Evolutionary conservation across 1,140 invertebrate species (phyloP), one percentile per base, ranked within the genome.

Genomic region (Drosophila auraria): DNA sequence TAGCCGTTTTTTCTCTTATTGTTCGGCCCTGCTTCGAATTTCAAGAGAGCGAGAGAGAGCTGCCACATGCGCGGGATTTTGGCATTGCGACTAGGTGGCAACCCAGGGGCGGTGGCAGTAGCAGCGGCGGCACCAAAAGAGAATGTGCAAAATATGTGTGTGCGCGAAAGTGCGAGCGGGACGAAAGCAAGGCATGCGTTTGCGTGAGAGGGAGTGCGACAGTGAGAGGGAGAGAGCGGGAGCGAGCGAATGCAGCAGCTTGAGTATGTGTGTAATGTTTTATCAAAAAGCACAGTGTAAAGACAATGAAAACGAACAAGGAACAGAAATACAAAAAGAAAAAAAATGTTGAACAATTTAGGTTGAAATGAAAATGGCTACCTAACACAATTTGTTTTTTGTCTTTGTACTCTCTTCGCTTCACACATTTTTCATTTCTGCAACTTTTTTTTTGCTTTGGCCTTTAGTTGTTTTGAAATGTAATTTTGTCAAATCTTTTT

Each of bases 231-330:
- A 57, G 44, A 62, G 49, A 15, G 30, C n/a, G 36, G 40, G 40
- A 42, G 58, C 33, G 47, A 78, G 44, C 45, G 54, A 75, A 60
- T 80, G 77, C 69, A 66, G 42, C 45, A 25, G 49, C 42, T 45
- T 73, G 47, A 71, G 56, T 86, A 50, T 77, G 68, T 71, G 69
- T 75, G 65, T 80, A 72, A 82, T 84, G 80, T 90, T 89, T 90
- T 90, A 91, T 90, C 87, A 90, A 89, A 89, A 84, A 73, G 86
- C 84, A 79, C 83, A 80, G 69, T 61, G 78, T 62, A 80, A 76
- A 89, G 84, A 89, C 84, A 87, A 87, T 87, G 78, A 80, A 68
- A 82, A 62, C 54, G 56, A 60, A 51, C 64, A 62, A 56, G 77
- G 66, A 72, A 58, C 47, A 76, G 54, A 69, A 58, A 69, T 57